phyloP scores from a whole-genome alignment of 2,113 vertebrate species.

The Raphicerus campestris region DNA sequence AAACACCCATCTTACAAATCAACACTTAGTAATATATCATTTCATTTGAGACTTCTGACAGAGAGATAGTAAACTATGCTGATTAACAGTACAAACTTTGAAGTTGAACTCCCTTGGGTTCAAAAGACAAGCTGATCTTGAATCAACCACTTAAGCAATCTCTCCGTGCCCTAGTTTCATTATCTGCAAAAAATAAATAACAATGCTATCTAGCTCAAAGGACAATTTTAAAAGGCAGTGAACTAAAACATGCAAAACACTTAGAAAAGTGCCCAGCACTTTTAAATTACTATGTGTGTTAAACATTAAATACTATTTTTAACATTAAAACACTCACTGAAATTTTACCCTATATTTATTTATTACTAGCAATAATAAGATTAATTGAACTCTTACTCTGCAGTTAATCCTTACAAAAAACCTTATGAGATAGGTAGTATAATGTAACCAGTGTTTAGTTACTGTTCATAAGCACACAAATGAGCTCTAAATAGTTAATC shows the following conservation, averaged over 20 bases:
- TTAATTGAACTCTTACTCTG: not conserved
- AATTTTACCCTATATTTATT: not conserved
- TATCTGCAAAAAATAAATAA: not conserved
- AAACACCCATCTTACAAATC: not conserved
- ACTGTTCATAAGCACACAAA: not conserved
- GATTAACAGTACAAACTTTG: not conserved
- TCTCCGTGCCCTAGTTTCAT: not conserved
- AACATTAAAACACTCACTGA: not conserved
- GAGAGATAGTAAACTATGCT: not conserved
- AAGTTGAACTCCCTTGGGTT: not conserved
- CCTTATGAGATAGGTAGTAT: not conserved
- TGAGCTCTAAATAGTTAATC: not conserved
- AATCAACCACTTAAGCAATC: not conserved
- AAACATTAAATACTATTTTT: not conserved
- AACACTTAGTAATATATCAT: not conserved
- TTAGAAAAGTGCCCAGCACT: not conserved
- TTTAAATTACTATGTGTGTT: not conserved
- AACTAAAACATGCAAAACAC: not conserved
- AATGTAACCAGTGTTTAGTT: not conserved
- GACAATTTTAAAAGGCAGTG: not conserved
- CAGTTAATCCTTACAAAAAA: not conserved
- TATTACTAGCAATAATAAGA: not conserved
- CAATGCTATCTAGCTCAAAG: not conserved
- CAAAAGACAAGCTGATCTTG: not conserved
- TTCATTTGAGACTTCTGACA: not conserved